These are phyloP conservation scores for Canis aureus DNA, from an alignment of 2,113 vertebrate genomes.

Conservation along the genomic window DNA sequence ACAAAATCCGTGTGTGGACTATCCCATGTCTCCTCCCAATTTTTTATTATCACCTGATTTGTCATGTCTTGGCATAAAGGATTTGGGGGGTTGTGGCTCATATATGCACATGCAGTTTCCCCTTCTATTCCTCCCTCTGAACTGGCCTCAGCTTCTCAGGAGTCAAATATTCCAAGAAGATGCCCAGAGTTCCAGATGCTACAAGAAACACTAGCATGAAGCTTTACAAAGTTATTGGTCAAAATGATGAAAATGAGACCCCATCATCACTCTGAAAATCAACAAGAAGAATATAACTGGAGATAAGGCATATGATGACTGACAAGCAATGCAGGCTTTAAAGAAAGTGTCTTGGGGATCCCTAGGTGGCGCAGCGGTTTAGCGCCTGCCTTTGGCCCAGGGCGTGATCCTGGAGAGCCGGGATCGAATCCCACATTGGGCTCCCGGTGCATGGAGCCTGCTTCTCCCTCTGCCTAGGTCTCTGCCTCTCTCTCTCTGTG, in stretches of 20 bases:
- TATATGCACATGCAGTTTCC: rapidly evolving
- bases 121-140: not conserved
- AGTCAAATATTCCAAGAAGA: not conserved
- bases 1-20: not conserved
- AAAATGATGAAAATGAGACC: not conserved
- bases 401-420: no score
- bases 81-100: not conserved
- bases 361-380: no score
- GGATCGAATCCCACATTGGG: no score
- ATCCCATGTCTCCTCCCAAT: rapidly evolving
- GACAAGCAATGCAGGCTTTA: not conserved
- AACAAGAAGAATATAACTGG: not conserved
- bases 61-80: not conserved
- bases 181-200: not conserved
- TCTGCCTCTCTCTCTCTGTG: no score
- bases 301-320: not conserved
- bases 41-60: not conserved
- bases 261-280: not conserved
- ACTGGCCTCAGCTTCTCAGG: not conserved
- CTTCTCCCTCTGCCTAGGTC: no score
- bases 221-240: not conserved
- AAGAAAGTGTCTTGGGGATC: not conserved
- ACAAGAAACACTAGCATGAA: not conserved
- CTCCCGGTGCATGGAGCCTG: no score
- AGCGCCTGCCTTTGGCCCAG: no score